These are phyloP conservation scores for Erebia palarica DNA, from an alignment of 2,888 invertebrate genomes.

Conservation along the genomic window DNA sequence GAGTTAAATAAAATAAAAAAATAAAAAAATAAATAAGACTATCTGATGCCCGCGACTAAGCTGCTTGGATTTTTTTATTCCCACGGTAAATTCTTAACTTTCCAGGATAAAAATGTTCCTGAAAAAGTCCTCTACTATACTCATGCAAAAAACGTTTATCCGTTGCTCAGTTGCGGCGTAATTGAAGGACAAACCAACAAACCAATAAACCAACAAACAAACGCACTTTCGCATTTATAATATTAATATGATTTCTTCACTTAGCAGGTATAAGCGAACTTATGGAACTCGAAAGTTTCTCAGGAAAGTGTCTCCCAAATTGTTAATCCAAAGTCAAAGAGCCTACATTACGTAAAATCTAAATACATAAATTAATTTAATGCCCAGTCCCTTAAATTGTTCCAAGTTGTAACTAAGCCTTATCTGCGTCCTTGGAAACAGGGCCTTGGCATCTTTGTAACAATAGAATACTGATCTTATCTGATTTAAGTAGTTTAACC, in stretches of 20 bases:
- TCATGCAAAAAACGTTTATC: no score
- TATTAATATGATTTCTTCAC: not conserved
- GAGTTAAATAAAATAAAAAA: no score
- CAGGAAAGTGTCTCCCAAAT: slow-evolving; percentile 32
- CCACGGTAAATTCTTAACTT: no score
- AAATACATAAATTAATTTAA: slow-evolving; percentile 43
- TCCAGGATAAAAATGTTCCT: no score
- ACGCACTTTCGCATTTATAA: no score
- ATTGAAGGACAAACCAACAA: no score
- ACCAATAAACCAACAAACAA: no score
- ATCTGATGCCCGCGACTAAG: no score
- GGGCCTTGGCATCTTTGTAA: slow-evolving; percentile 30
- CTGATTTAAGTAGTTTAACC: not conserved
- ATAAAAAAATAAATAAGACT: no score
- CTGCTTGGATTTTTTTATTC: no score
- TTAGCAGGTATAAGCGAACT: not conserved
- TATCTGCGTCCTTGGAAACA: slow-evolving; percentile 33
- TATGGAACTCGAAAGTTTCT: not conserved
- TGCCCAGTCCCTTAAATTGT: slow-evolving; percentile 36
- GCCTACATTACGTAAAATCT: slow-evolving; percentile 39
- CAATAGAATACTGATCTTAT: slow-evolving; percentile 33
- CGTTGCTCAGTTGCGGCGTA: no score
- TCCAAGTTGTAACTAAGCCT: slow-evolving; percentile 31
- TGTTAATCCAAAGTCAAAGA: slow-evolving; percentile 38
- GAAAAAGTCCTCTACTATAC: no score